Conservation (phyloP, 1,140 invertebrate genomes). For the Eulimnadia texana region DNA sequence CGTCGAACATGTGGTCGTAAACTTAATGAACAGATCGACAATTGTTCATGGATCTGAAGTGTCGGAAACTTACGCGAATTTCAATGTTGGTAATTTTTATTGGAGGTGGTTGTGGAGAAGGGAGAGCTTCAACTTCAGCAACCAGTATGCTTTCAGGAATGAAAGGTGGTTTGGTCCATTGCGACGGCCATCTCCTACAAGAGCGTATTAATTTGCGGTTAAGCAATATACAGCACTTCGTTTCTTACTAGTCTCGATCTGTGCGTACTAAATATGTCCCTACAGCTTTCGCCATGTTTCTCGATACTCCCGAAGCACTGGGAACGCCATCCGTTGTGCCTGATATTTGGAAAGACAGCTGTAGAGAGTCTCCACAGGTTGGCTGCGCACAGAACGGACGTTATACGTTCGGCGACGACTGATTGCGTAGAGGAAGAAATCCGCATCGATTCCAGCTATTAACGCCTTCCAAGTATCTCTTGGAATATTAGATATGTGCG, state of each 20-base stretch:
- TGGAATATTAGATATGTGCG: not conserved
- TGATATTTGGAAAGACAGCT: not conserved
- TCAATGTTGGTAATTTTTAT: no score
- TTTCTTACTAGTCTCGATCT: not conserved
- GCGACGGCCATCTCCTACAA: not conserved
- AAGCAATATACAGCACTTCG: not conserved
- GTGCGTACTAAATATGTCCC: not conserved
- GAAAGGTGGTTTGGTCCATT: not conserved
- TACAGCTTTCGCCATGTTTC: not conserved
- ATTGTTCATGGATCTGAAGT: no score
- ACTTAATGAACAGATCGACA: no score
- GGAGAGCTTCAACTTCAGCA: not conserved
- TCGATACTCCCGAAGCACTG: not conserved
- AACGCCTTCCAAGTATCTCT: not conserved
- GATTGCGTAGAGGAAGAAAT: not conserved
- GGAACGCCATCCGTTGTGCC: not conserved
- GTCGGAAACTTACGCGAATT: no score
- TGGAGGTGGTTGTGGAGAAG: not conserved
- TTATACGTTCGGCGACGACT: not conserved
- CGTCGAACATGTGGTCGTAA: no score
- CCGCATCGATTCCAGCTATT: not conserved
- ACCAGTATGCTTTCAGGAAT: not conserved
- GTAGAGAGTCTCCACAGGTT: not conserved
- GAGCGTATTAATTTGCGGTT: not conserved
- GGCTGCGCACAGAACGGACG: not conserved